phyloP scores from a whole-genome alignment of 2,113 vertebrate genomes.

The Kryptolebias marmoratus region DNA sequence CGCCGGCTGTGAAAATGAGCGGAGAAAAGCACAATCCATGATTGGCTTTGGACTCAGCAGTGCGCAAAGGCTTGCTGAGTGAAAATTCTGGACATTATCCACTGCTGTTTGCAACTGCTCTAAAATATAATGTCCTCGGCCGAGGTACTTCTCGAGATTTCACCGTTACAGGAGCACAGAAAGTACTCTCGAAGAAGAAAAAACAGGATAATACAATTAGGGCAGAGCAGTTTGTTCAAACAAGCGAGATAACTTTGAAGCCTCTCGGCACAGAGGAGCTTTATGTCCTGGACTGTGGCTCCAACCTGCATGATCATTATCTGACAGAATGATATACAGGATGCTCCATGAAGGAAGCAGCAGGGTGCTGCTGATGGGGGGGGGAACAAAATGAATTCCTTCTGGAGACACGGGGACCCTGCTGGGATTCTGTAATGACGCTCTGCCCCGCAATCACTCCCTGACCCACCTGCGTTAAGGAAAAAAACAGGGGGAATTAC shows the following conservation, averaged over 20 bases:
- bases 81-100: not conserved
- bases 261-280: not conserved
- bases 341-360: conserved; percentile 28
- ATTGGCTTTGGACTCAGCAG: conserved; percentile 26
- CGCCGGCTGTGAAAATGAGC: conserved; percentile 7
- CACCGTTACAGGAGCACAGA: not conserved
- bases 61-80: not conserved
- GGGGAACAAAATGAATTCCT: conserved; percentile 81
- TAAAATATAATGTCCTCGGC: conserved; percentile 6
- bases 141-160: not conserved
- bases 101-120: conserved; percentile 19
- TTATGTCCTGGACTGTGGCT: not conserved
- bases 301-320: conserved; percentile 30
- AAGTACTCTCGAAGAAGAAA: too few relatives aligned
- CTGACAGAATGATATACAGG: conserved; percentile 19
- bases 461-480: conserved; percentile 83
- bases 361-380: not conserved
- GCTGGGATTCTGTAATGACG: conserved; percentile 84
- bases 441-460: conserved; percentile 74
- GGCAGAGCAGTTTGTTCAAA: not conserved
- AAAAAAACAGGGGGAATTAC: conserved; percentile 81
- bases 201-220: not conserved
- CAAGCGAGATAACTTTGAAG: not conserved
- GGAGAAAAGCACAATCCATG: conserved; percentile 14
- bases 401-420: conserved; percentile 76